Conservation (phyloP, 1,140 invertebrate genomes). For the Scaptomyza pallida region DNA sequence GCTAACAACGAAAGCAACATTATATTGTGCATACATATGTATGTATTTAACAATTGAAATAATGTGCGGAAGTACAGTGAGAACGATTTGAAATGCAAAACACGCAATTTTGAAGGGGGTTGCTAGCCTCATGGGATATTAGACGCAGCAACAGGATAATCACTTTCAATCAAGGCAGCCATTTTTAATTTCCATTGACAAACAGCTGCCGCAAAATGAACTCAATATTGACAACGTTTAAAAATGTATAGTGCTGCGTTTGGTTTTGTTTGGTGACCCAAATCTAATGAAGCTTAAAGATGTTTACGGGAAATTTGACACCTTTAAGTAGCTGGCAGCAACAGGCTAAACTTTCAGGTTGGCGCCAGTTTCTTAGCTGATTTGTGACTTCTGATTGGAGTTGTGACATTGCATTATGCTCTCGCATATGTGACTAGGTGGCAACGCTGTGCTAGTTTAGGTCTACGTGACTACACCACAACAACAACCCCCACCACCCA, state of each 20-base stretch:
- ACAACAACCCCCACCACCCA: slow-evolving; percentile 59
- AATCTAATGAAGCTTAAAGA: slow-evolving; percentile 57
- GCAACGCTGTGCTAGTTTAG: slow-evolving; percentile 64
- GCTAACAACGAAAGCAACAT: slow-evolving; percentile 41
- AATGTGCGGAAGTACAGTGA: slow-evolving; percentile 53
- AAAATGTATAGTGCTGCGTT: not conserved
- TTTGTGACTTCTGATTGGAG: slow-evolving; percentile 54
- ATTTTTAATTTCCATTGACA: slow-evolving; percentile 1
- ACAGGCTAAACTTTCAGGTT: slow-evolving; percentile 44
- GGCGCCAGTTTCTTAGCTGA: slow-evolving; percentile 4
- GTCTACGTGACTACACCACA: slow-evolving; percentile 74
- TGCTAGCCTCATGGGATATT: slow-evolving; percentile 22
- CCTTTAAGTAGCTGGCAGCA: slow-evolving; percentile 23
- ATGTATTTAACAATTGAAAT: slow-evolving; percentile 52
- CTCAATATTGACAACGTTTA: slow-evolving; percentile 8
- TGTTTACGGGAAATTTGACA: slow-evolving; percentile 56
- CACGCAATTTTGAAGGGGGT: slow-evolving; percentile 45
- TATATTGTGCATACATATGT: no score
- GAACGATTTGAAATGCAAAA: slow-evolving; percentile 34
- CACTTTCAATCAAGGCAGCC: slow-evolving; percentile 25
- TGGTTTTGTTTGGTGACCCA: slow-evolving; percentile 30
- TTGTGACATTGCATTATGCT: slow-evolving; percentile 1
- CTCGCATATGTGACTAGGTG: slow-evolving; percentile 38
- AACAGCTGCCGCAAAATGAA: slow-evolving; percentile 11
- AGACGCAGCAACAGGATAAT: slow-evolving; percentile 72